These are phyloP conservation scores for Mamestra configurata DNA, from an alignment of 1,140 invertebrate genomes.

Conservation along the genomic window DNA sequence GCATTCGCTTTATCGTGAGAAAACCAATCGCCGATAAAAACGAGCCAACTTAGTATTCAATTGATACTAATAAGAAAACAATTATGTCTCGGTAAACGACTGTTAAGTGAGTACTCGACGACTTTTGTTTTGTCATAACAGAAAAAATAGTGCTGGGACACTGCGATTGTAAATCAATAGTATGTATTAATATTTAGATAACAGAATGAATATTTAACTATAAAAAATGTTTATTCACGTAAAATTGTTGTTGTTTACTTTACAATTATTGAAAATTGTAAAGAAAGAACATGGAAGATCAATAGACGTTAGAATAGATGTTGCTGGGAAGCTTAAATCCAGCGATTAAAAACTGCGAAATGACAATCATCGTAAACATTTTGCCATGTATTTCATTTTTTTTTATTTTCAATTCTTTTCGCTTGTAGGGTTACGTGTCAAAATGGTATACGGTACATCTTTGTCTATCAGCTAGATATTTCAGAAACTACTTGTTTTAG, in stretches of 20 bases:
- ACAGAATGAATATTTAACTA: neutral
- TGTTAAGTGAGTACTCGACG: conserved; percentile 23
- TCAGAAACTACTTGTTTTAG: neutral
- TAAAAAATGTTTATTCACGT: neutral
- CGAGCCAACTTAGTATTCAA: conserved; percentile 30
- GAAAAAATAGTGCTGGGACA: conserved; percentile 56
- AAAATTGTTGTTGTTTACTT: too few species aligned
- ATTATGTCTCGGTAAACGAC: conserved; percentile 21
- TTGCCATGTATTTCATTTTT: too few species aligned
- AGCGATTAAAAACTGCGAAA: too few species aligned
- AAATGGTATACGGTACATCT: too few species aligned
- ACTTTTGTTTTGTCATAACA: conserved; percentile 46
- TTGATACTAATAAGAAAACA: conserved; percentile 55
- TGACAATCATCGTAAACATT: too few species aligned
- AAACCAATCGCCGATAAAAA: conserved; percentile 42
- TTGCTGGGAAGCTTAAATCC: too few species aligned
- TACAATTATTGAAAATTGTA: too few species aligned
- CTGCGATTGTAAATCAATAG: conserved; percentile 20
- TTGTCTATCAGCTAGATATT: too few species aligned
- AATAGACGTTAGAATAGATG: too few species aligned
- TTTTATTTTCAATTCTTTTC: too few species aligned
- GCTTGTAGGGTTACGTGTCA: too few species aligned
- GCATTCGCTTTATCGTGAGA: conserved; percentile 62
- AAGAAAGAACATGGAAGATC: too few species aligned
- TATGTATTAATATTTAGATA: neutral